These are phyloP conservation scores for Eulithis testata DNA, from an alignment of 2,888 invertebrate genomes.

Conservation along the genomic window DNA sequence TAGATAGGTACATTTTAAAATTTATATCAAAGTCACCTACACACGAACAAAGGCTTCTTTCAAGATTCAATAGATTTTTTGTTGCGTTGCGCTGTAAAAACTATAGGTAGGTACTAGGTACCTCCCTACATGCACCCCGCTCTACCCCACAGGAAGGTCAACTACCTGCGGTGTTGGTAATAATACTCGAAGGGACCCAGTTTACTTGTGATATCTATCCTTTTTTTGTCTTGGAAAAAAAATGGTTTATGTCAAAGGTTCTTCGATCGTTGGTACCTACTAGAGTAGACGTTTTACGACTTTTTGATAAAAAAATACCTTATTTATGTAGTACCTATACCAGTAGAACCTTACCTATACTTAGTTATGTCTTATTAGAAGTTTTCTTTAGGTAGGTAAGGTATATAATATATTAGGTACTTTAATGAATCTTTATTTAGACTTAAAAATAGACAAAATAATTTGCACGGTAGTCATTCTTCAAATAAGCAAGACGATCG, in stretches of 20 bases:
- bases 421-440: too few species aligned
- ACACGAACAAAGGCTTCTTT: slow-evolving; percentile 37
- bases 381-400: too few species aligned
- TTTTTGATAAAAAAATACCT: too few species aligned
- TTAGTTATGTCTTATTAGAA: too few species aligned
- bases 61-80: slow-evolving; percentile 39
- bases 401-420: background rate
- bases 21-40: slow-evolving; percentile 36
- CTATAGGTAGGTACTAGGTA: too few species aligned
- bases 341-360: too few species aligned
- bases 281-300: too few species aligned
- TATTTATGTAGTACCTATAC: too few species aligned
- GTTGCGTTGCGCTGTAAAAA: slow-evolving; percentile 28
- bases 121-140: slow-evolving; percentile 35
- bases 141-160: slow-evolving; percentile 46
- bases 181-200: slow-evolving; percentile 42
- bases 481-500: too few species aligned
- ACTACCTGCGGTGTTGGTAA: slow-evolving; percentile 51
- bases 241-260: slow-evolving; percentile 39
- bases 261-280: slow-evolving; percentile 9
- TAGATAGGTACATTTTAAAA: slow-evolving; percentile 15
- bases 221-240: slow-evolving; percentile 34
- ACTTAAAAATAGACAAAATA: too few species aligned
- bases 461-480: too few species aligned
- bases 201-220: slow-evolving; percentile 40